These are phyloP conservation scores for Hypotaenidia philippensis DNA, from an alignment of 2,797 vertebrate species.

Conservation along the genomic window DNA sequence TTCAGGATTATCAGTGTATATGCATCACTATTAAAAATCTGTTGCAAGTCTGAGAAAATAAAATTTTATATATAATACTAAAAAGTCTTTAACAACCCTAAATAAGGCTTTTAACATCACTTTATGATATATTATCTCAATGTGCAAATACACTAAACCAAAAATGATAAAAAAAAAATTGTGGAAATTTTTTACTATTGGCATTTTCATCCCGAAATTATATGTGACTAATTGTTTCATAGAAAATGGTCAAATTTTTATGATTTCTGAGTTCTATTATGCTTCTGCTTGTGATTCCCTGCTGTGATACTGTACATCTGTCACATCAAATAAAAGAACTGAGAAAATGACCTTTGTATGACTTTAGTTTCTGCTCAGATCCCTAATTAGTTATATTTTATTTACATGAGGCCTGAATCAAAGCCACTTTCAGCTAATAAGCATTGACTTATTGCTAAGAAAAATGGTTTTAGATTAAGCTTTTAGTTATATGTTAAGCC, in stretches of 20 bases:
- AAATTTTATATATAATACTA: neutral
- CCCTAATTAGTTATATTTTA: neutral
- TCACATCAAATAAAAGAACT: neutral
- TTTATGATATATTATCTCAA: neutral
- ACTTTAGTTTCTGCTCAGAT: neutral
- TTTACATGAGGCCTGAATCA: neutral
- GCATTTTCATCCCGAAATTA: neutral
- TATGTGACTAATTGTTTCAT: neutral
- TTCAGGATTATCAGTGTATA: neutral
- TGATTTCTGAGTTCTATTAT: neutral
- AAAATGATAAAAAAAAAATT: neutral
- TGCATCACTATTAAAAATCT: neutral
- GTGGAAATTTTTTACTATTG: neutral
- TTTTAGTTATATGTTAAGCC: neutral
- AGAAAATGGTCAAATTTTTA: neutral
- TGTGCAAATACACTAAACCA: neutral
- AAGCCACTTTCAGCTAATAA: neutral
- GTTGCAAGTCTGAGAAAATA: neutral
- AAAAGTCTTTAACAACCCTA: neutral
- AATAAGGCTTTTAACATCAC: fast-evolving
- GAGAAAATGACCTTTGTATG: neutral
- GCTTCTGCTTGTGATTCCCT: neutral
- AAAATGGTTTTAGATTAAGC: neutral
- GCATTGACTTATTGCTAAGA: neutral
- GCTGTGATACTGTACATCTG: neutral